phyloP scores from a whole-genome alignment of 2,113 vertebrate genomes.

The Bubo blakistoni region DNA sequence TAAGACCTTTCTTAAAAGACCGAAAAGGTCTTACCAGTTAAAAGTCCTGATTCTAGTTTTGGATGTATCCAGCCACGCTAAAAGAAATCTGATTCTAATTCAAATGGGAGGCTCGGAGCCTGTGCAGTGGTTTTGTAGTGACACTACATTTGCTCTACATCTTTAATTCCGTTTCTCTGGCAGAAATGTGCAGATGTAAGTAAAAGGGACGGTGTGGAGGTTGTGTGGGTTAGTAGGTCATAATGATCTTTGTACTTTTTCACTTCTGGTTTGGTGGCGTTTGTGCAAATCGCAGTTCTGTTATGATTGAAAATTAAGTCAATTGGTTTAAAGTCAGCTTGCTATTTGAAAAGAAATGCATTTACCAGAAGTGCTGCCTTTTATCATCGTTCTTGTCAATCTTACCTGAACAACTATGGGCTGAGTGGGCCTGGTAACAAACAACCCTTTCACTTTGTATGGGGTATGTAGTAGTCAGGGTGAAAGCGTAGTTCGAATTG shows the following conservation, averaged over 20 bases:
- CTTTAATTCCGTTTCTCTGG: neutral
- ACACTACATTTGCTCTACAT: neutral
- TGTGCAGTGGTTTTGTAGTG: neutral
- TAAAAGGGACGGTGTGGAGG: neutral
- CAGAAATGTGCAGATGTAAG: neutral
- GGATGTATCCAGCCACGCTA: neutral
- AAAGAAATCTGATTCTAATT: slow-evolving; percentile 5
- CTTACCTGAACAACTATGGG: neutral
- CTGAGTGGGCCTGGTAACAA: neutral
- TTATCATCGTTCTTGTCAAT: neutral
- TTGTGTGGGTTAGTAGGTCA: neutral
- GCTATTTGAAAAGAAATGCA: neutral
- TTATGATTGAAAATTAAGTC: neutral
- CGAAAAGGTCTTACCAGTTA: neutral
- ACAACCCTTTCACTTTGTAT: neutral
- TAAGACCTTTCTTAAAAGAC: neutral
- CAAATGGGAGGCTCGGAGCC: neutral
- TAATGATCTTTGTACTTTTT: neutral
- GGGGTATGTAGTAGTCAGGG: neutral
- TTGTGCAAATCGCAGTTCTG: neutral
- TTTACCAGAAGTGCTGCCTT: neutral
- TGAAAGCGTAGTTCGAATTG: neutral
- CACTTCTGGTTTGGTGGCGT: neutral
- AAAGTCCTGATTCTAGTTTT: neutral
- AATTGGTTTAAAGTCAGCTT: neutral